Base-by-base conservation (phyloP, 2,797 vertebrate genomes). In the Mormyrops attenuatus region DNA sequence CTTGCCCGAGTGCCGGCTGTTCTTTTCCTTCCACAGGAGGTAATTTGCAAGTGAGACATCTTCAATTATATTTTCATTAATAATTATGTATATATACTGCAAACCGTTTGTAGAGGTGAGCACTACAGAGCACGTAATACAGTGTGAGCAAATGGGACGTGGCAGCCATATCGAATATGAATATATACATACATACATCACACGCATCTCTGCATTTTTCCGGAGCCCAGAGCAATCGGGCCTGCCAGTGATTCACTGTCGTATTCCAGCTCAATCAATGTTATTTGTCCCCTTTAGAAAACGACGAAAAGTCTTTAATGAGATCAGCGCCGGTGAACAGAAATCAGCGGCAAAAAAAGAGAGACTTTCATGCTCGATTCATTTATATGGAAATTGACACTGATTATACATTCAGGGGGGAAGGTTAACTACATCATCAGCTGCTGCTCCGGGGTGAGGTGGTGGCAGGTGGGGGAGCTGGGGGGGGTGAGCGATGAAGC, bases 331-430 rank as follows among this genome's bases (percentile, higher is more conserved):
- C 57, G 22, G 55, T 49, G 55, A 85, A 87, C 82, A 82, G 77
- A 82, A 80, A 88, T 80, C 53, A 60, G 50, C 7, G 80, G 77
- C 80, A 85, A 88, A 90, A 55, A 50, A 85, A 82, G 15, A 82
- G 20, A 55, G 57, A 87, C 53, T 66, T 69, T 41, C 49, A 90
- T 88, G 69, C 86, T 66, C 53, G 20, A 47, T 90, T 90, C 89
- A 90, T 90, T 90, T 90, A 90, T 90, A 90, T 90, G 89, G 69
- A 88, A 90, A 90, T 90, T 88, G 22, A 85, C 69, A 63, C 66
- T 30, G 86, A 90, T 90, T 88, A 90, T 88, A 50, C 87, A 88
- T 88, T 90, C 86, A 57, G 52, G 9, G 86, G 22, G 60, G 89
- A 88, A 82, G 86, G 89, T 88, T 90, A 82, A 50, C 86, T 7